Percentiles rank a stretch among this genome's conserved stretches.
Evolutionary conservation across 1,140 invertebrate species (phyloP).

Genomic region (Belonocnema kinseyi): DNA sequence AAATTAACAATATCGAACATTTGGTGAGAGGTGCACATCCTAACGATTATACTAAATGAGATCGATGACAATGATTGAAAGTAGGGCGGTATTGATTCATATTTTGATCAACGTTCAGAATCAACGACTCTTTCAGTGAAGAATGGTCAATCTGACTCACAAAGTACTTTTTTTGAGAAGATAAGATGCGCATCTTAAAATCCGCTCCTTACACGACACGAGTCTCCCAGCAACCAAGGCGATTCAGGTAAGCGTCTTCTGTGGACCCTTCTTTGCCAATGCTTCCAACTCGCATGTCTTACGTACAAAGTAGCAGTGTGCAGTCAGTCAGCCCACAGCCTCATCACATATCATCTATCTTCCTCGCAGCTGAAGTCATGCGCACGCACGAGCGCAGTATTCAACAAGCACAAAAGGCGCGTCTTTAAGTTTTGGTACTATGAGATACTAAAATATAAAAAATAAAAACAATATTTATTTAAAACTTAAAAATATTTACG

Average conservation of each 20-base stretch:
- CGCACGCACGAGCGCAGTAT: background rate
- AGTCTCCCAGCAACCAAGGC: background rate
- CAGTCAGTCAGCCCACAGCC: conserved; percentile 36
- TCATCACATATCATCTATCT: conserved; percentile 49
- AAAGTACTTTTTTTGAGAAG: background rate
- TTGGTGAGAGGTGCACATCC: too few species aligned
- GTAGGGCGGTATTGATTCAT: too few species aligned
- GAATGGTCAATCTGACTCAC: background rate
- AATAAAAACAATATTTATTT: too few species aligned
- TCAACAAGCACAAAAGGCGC: conserved; percentile 10
- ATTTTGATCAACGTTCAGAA: too few species aligned
- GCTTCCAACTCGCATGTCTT: conserved; percentile 42
- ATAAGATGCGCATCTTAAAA: background rate
- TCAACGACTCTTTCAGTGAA: too few species aligned
- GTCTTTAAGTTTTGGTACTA: background rate
- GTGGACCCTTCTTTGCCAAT: conserved; percentile 3
- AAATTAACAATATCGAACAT: too few species aligned
- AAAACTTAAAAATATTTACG: too few species aligned
- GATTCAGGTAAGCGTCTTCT: background rate
- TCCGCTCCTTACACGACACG: background rate
- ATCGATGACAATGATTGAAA: too few species aligned
- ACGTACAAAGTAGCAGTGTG: conserved; percentile 55
- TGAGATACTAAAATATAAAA: too few species aligned
- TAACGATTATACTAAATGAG: too few species aligned
- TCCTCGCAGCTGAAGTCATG: conserved; percentile 40